These are phyloP conservation scores for Myripristis murdjan DNA, from an alignment of 2,797 vertebrate genomes.

Conservation along the genomic window DNA sequence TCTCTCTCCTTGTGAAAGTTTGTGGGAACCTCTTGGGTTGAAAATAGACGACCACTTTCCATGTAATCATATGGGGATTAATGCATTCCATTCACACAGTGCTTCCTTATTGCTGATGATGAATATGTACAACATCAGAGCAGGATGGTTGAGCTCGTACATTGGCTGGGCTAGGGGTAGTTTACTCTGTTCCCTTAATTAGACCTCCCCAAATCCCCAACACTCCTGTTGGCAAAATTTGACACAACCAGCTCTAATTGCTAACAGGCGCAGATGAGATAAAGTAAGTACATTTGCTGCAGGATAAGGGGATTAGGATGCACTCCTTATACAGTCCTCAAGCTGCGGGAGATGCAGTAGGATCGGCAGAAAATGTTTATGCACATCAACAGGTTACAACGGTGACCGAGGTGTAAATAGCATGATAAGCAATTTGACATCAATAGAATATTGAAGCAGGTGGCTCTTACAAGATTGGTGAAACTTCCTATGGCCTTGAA, in stretches of 20 bases:
- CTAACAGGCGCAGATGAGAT: constrained; percentile 74
- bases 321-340: constrained; percentile 56
- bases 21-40: neutral
- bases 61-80: constrained; percentile 16
- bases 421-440: constrained; percentile 59
- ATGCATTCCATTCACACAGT: constrained; percentile 54
- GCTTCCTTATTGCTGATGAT: constrained; percentile 53
- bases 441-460: constrained; percentile 66
- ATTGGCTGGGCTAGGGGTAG: constrained; percentile 59
- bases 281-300: constrained; percentile 67
- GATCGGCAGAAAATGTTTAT: constrained; percentile 53
- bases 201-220: constrained; percentile 76
- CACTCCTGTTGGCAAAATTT: constrained; percentile 69
- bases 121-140: constrained; percentile 56
- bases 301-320: constrained; percentile 72
- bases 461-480: constrained; percentile 62
- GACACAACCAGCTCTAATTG: constrained; percentile 74
- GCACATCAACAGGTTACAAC: constrained; percentile 32
- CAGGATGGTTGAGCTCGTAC: constrained; percentile 26
- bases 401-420: constrained; percentile 42
- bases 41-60: constrained; percentile 23
- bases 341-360: constrained; percentile 32
- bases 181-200: constrained; percentile 83
- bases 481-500: constrained; percentile 53
- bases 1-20: neutral